Evolutionary conservation across 1,140 invertebrate species (phyloP).

Genomic region (Plectrocnemia conspersa): DNA sequence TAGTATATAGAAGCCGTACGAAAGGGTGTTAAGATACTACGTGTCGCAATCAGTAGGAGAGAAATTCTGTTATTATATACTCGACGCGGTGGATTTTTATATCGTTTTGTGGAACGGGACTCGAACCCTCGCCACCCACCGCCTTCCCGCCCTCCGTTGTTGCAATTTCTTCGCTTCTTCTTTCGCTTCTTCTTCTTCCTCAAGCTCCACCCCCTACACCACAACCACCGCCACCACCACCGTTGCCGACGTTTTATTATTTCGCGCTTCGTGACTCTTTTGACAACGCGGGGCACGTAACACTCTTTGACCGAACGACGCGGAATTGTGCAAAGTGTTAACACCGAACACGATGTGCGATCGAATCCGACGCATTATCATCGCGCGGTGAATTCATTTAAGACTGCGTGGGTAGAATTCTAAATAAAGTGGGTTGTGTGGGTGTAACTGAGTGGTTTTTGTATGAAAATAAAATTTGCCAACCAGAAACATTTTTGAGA

Average conservation of each 20-base stretch:
- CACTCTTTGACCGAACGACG: neutral
- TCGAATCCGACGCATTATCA: no score
- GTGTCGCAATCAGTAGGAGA: constrained; percentile 34
- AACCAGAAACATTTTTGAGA: no score
- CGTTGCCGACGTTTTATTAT: no score
- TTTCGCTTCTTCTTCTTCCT: neutral
- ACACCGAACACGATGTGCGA: no score
- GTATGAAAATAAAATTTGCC: no score
- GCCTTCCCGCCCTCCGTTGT: neutral
- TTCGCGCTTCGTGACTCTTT: neutral
- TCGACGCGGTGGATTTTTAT: constrained; percentile 21
- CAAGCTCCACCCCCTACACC: neutral
- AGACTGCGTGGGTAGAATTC: no score
- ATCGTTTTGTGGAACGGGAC: constrained; percentile 18
- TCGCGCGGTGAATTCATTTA: no score
- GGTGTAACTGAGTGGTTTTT: no score
- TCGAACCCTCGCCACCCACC: neutral
- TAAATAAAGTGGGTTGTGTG: no score
- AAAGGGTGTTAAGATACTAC: constrained; percentile 36
- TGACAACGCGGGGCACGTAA: neutral
- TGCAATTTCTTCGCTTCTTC: constrained; percentile 1
- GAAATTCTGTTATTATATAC: constrained; percentile 35
- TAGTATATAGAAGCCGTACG: constrained; percentile 31
- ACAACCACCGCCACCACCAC: no score
- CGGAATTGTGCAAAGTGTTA: neutral